phyloP scores from a whole-genome alignment of 2,113 vertebrate genomes.

The human region DNA sequence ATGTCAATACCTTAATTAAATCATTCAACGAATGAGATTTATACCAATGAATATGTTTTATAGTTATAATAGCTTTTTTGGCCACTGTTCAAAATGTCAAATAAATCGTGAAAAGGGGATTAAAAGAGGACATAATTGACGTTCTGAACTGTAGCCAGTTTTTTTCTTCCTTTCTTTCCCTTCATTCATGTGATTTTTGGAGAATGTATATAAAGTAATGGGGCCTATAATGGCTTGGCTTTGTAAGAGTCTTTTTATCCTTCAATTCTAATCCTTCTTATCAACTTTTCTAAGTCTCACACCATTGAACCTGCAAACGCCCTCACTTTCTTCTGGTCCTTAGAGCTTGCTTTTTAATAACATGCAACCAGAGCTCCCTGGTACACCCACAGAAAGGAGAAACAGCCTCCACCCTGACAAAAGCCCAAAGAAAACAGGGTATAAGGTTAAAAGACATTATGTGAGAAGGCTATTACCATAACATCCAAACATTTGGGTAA shows the following conservation, averaged over 20 bases:
- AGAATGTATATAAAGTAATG: slow-evolving; percentile 84
- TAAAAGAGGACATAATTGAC: slow-evolving; percentile 86
- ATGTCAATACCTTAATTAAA: slow-evolving; percentile 99
- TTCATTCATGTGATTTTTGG: slow-evolving; percentile 85
- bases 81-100: slow-evolving; percentile 94
- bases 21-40: slow-evolving; percentile 98
- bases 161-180: slow-evolving; percentile 78
- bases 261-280: slow-evolving; percentile 82
- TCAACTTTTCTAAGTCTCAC: slow-evolving; percentile 78
- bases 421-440: neutral
- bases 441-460: neutral
- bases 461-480: neutral
- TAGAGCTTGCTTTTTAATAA: slow-evolving; percentile 25
- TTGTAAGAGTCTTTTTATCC: slow-evolving; percentile 80
- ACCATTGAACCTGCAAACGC: slow-evolving; percentile 61
- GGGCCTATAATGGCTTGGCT: slow-evolving; percentile 81
- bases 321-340: slow-evolving; percentile 52
- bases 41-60: slow-evolving; percentile 97
- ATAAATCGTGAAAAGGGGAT: slow-evolving; percentile 93
- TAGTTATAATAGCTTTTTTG: slow-evolving; percentile 99
- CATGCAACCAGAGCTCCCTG: neutral
- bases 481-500: neutral
- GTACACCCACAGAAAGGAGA: neutral
- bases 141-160: slow-evolving; percentile 85
- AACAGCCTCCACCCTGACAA: neutral